Conservation (phyloP, 2,113 vertebrate species). For the Podiceps cristatus region DNA sequence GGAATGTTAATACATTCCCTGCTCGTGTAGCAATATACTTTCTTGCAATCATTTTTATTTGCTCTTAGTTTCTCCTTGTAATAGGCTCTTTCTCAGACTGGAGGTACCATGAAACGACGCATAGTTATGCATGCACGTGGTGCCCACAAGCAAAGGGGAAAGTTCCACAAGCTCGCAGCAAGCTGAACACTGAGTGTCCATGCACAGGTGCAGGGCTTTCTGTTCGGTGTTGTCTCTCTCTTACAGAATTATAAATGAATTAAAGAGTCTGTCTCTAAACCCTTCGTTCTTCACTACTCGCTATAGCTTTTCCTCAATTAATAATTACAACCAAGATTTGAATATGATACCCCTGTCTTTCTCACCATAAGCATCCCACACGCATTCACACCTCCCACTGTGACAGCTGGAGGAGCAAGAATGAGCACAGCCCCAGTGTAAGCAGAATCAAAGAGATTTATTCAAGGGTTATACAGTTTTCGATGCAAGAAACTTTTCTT, state of each 20-base stretch:
- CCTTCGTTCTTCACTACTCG: background rate
- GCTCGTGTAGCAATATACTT: background rate
- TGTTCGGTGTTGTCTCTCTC: background rate
- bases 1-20: background rate
- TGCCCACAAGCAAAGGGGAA: background rate
- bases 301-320: background rate
- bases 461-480: background rate
- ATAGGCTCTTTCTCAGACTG: background rate
- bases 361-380: background rate
- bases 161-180: background rate
- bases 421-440: background rate
- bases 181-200: background rate
- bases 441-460: constrained; percentile 9
- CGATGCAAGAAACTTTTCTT: background rate
- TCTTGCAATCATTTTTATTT: background rate
- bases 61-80: background rate
- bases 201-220: background rate
- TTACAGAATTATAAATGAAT: background rate
- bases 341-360: background rate
- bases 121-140: background rate
- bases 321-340: background rate
- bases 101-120: background rate
- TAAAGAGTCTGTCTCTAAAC: background rate
- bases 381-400: background rate
- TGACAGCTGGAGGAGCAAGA: background rate